Evolutionary conservation across 2,797 vertebrate genomes (phyloP).

Genomic region (Chaetodon trifasciatus): DNA sequence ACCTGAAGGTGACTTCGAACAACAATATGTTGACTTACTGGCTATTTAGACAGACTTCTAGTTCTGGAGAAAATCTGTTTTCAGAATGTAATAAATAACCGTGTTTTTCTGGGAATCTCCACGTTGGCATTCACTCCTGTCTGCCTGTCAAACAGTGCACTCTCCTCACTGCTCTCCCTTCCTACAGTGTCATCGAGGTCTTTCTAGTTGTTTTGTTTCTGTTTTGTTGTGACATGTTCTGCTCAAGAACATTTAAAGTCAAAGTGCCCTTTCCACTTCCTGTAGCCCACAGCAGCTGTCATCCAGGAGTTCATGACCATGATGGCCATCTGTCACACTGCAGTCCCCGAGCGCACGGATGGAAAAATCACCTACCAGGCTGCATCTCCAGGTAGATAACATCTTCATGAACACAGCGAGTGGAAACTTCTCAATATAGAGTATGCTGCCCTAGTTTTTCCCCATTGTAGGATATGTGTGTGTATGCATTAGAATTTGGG

Average conservation of each 20-base stretch:
- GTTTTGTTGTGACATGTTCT: conserved; percentile 55
- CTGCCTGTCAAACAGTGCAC: conserved; percentile 2
- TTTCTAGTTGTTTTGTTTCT: conserved; percentile 34
- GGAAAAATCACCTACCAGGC: conserved; percentile 95
- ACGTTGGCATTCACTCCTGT: neutral
- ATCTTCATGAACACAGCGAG: conserved; percentile 12
- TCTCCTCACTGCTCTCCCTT: conserved; percentile 2
- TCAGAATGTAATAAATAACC: neutral
- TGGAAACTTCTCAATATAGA: neutral
- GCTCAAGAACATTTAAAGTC: conserved; percentile 54
- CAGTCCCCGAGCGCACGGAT: conserved; percentile 92
- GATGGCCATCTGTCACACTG: conserved; percentile 99
- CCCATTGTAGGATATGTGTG: neutral
- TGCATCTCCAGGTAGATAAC: conserved; percentile 93
- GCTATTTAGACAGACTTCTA: neutral
- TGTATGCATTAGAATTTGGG: neutral
- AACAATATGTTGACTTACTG: conserved; percentile 9
- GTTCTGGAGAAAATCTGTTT: neutral
- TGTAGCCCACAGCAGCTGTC: conserved; percentile 94
- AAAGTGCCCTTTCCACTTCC: conserved; percentile 55
- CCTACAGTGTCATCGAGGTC: conserved; percentile 13
- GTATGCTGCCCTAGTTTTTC: conserved; percentile 1
- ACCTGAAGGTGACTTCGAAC: neutral
- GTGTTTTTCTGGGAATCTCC: neutral
- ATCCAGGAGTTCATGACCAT: conserved; percentile 99